Conservation (phyloP, 2,888 invertebrate species). For the Spatulosminthurus flaviceps region DNA sequence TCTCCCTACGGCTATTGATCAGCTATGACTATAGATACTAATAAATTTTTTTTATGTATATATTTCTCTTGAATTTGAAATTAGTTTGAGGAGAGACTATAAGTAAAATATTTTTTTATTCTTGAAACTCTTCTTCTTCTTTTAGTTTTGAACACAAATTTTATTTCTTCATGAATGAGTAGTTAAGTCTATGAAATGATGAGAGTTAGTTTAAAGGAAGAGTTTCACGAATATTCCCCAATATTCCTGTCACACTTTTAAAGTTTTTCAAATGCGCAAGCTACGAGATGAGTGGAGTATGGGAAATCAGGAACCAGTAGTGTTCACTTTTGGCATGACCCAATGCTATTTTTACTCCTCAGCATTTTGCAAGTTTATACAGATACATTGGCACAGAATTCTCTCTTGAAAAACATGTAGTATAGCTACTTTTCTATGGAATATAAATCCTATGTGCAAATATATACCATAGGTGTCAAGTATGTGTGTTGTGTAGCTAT, state of each 20-base stretch:
- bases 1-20: too few species aligned
- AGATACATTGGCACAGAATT: slow-evolving; percentile 48
- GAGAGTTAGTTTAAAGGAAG: slow-evolving; percentile 5
- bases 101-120: too few species aligned
- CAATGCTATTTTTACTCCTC: slow-evolving; percentile 61
- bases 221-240: slow-evolving; percentile 17
- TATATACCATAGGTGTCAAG: too few species aligned
- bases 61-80: neutral
- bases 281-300: slow-evolving; percentile 28
- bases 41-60: too few species aligned
- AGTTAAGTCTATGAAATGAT: slow-evolving; percentile 2
- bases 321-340: slow-evolving; percentile 55
- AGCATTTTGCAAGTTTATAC: slow-evolving; percentile 55
- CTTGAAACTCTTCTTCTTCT: neutral
- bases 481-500: too few species aligned
- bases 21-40: too few species aligned
- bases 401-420: neutral
- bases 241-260: slow-evolving; percentile 26
- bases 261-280: slow-evolving; percentile 6
- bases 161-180: slow-evolving; percentile 37
- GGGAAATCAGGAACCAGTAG: slow-evolving; percentile 14
- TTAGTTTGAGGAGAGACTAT: neutral
- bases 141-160: neutral
- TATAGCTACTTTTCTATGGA: neutral
- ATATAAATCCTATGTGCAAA: neutral